Base-by-base conservation (phyloP, 2,888 invertebrate genomes). In the Caenorhabditis sp. region DNA sequence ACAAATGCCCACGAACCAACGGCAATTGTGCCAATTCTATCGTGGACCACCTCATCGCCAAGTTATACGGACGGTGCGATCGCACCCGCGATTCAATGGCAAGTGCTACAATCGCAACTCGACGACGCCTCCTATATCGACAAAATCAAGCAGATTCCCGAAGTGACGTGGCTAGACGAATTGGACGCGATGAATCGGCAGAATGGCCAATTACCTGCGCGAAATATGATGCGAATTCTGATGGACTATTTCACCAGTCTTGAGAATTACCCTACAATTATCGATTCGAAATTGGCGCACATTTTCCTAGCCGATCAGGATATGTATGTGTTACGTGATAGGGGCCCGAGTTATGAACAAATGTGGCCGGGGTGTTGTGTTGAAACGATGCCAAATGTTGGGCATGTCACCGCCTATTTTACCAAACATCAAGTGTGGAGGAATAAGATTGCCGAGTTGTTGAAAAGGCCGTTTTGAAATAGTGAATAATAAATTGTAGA, bases 221-320 rank as follows among this genome's bases (percentile, higher is more conserved):
- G 71, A 57, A 80, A 76, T 61, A 75, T 97, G 88, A 97, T 97
- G 97, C 91, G 94, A 59, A 95, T 96, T 0, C 92, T 97, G 81
- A 97, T 99, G 97, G 97, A 99, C 88, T 96, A 97, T 89, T 97
- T 95, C 88, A 99, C 97, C 0, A 96, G 97, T 89, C 90, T 99
- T 51, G 93, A 92, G 79, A 95, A 97, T 89, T 99, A 95, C 88
- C 93, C 94, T 1, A 90, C 92, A 19, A 91, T 91, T 0, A 92
- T 92, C 60, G 97, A 97, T 87, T 93, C 96, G 0, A 92, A 93
- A 12, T 90, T 97, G 61, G 93, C 95, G 70, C 95, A 95, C 76
- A 93, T 94, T 21, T 93, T 97, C 10, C 69, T 84, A 10, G 86
- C 84, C 5, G 85, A 85, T 59, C 68, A 81, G 55, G 85, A 84